These are phyloP conservation scores for Drosophila rhopaloa DNA, from an alignment of 1,140 invertebrate species.

Conservation along the genomic window DNA sequence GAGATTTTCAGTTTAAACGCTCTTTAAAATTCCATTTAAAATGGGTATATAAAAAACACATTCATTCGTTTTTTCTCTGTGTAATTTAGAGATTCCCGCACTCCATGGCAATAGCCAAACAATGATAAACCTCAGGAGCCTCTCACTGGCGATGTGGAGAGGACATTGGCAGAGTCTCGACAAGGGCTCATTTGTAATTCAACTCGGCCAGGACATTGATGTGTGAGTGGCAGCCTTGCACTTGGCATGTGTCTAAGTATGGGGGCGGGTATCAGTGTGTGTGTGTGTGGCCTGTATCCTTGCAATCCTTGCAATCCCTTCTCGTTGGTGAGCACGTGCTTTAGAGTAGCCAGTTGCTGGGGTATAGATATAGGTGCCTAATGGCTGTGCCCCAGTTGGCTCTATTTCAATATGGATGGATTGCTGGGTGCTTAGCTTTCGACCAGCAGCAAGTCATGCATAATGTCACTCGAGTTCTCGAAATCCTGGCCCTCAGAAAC, in stretches of 20 bases:
- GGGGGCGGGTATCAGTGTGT: neutral
- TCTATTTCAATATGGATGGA: slow-evolving; percentile 68
- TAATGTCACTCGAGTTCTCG: slow-evolving; percentile 27
- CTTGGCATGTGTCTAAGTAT: slow-evolving; percentile 33
- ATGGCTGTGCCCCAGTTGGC: slow-evolving; percentile 59
- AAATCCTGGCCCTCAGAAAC: neutral
- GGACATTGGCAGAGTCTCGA: slow-evolving; percentile 45
- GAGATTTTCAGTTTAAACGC: too few species aligned
- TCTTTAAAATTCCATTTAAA: too few species aligned
- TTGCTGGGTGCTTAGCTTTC: slow-evolving; percentile 60
- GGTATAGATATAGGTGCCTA: slow-evolving; percentile 13
- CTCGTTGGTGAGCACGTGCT: slow-evolving; percentile 52
- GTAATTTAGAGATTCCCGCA: slow-evolving; percentile 4
- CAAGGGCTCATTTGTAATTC: slow-evolving; percentile 74
- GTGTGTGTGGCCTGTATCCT: slow-evolving; percentile 31
- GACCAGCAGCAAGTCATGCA: slow-evolving; percentile 54
- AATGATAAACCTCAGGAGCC: slow-evolving; percentile 70
- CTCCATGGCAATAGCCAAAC: slow-evolving; percentile 52
- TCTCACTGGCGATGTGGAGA: slow-evolving; percentile 55
- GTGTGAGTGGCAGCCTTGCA: slow-evolving; percentile 51
- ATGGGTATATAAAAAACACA: too few species aligned
- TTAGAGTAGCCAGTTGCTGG: slow-evolving; percentile 8
- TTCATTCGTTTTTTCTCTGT: neutral
- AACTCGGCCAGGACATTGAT: slow-evolving; percentile 65
- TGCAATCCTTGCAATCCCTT: slow-evolving; percentile 30